These are phyloP conservation scores for Oryzias curvinotus DNA, from an alignment of 2,113 vertebrate species.

Conservation along the genomic window DNA sequence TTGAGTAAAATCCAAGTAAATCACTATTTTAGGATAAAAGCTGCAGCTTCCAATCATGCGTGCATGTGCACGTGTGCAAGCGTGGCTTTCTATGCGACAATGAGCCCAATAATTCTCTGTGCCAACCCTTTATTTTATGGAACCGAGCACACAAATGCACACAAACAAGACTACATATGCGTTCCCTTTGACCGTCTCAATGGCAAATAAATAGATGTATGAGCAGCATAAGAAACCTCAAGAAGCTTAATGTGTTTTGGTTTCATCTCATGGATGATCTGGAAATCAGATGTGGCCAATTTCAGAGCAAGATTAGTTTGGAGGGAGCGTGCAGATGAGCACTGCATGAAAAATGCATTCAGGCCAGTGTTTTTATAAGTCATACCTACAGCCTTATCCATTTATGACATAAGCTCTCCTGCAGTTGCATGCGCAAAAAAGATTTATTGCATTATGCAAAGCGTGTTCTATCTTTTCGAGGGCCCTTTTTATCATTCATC, in stretches of 20 bases:
- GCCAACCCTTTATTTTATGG: constrained; percentile 23
- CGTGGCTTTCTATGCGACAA: constrained; percentile 10
- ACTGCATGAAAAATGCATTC: constrained; percentile 8
- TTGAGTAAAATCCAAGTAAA: constrained; percentile 54
- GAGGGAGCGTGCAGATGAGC: neutral
- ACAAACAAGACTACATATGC: constrained; percentile 5
- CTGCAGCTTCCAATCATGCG: constrained; percentile 23
- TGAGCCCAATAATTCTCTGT: constrained; percentile 15
- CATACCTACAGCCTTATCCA: constrained; percentile 1
- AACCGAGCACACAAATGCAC: constrained; percentile 1
- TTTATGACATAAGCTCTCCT: neutral
- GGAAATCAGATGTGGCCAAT: constrained; percentile 6
- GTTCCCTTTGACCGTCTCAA: neutral
- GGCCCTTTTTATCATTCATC: too few relatives aligned
- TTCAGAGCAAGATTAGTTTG: constrained; percentile 12
- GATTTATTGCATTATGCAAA: neutral
- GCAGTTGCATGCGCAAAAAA: neutral
- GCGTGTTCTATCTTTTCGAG: too few relatives aligned
- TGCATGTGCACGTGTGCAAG: neutral
- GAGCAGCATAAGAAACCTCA: neutral
- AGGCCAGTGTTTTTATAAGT: neutral
- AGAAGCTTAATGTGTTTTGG: neutral
- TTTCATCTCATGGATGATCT: constrained; percentile 13
- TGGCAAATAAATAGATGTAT: neutral
- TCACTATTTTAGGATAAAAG: constrained; percentile 51